Evolutionary conservation across 2,113 vertebrate genomes (phyloP), one percentile per base, ranked within the genome.

Genomic region (Todiramphus chloris): DNA sequence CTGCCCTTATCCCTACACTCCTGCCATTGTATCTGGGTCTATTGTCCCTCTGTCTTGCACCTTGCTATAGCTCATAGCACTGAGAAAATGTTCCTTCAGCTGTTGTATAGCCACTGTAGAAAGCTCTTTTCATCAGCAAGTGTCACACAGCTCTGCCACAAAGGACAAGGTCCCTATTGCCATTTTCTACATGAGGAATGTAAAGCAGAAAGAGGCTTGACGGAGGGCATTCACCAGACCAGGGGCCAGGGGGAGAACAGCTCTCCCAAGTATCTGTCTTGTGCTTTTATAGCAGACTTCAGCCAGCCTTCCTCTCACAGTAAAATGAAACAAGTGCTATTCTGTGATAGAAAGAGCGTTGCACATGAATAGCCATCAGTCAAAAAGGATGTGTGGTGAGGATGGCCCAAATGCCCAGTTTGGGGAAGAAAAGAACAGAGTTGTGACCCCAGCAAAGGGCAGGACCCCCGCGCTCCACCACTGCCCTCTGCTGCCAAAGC

Each of bases 311-410:
- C 74, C 46, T 46, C 81, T 94, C 27, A 9, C 5, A 79, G 39
- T 8, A 23, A 75, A 82, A 60, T 21, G 39, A 76, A 88, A 87
- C 53, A 76, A 94, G 63, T 35, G 75, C 86, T 95, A 56, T 90
- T 89, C 58, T 80, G 87, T 44, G 41, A 24, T 9, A 56, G 80
- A 92, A 87, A 62, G 58, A 73, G 68, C 31, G 7, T 7, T 53
- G 67, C 86, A 60, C n/a, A 31, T 90, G 83, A 96, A 90, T 56
- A 56, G 89, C 83, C 79, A 83, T 77, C 95, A 93, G 89, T 81
- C 87, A 87, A n/a, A 90, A 53, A 83, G 77, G 89, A 53, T 77
- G 89, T 89, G 83, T 60, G 62, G 41, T 25, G 30, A 78, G 83
- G 64, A 91, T 60, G 68, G 76, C 27, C 72, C 86, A 59, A 83